These are phyloP conservation scores for Drosophila melanosoma DNA, from an alignment of 2,888 invertebrate genomes.

Conservation along the genomic window DNA sequence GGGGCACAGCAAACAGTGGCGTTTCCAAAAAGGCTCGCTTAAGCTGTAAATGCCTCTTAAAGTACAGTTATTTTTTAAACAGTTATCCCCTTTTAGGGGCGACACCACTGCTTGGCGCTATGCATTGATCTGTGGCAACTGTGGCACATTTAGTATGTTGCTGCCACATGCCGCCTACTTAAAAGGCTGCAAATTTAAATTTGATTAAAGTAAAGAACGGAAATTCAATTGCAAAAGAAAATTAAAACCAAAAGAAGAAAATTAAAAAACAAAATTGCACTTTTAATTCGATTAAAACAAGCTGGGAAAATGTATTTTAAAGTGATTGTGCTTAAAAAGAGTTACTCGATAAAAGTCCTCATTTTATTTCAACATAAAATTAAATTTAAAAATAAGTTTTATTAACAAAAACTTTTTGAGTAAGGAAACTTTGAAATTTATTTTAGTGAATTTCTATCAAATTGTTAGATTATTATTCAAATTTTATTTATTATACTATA, in stretches of 20 bases:
- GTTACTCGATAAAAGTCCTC: no score
- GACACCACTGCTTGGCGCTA: slow-evolving; percentile 47
- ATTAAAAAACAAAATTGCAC: slow-evolving; percentile 5
- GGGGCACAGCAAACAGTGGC: slow-evolving; percentile 22
- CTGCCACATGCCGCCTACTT: slow-evolving; percentile 36
- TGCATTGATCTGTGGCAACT: slow-evolving; percentile 1
- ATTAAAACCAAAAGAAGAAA: slow-evolving; percentile 17
- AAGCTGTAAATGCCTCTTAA: not conserved
- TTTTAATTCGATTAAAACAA: slow-evolving; percentile 41
- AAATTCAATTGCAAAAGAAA: slow-evolving; percentile 64
- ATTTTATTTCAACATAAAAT: no score
- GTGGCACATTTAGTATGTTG: slow-evolving; percentile 9
- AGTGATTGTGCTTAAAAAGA: not conserved
- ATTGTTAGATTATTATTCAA: not conserved
- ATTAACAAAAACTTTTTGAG: no score
- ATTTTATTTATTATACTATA: not conserved
- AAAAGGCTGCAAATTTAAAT: slow-evolving; percentile 65
- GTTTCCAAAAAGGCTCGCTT: not conserved
- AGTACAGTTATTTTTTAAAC: not conserved
- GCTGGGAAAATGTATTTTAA: slow-evolving; percentile 13
- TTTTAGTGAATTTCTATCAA: fast-evolving
- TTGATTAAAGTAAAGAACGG: slow-evolving; percentile 64
- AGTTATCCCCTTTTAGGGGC: not conserved
- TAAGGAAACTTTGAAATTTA: not conserved
- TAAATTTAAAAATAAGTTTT: no score